Evolutionary conservation across 2,888 invertebrate genomes (phyloP), one percentile per base, ranked within the genome.

Genomic region (Diabrotica balteata): DNA sequence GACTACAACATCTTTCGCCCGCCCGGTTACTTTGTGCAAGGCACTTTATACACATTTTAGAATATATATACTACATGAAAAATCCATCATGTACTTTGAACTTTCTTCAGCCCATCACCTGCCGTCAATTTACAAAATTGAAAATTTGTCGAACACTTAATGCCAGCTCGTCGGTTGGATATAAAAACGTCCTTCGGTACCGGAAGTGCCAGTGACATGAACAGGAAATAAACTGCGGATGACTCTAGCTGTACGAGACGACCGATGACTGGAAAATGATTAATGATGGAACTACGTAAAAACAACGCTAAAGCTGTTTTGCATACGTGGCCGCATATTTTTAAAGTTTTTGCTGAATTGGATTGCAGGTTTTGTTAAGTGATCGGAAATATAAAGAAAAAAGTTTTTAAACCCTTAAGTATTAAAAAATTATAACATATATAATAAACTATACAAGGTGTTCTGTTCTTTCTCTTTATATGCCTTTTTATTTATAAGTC

Each of bases 61-160:
- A 32, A 32, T 32, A 4, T 32, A 32, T 32, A 32, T 32, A 32
- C 32, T 32, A 45, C 52, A 60, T 45, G 51, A 45, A 45, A 60
- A 45, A 11, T 60, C 45, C 52, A 53, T 61, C 54, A 54, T 6
- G 22, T n/a, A 47, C 46, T 45, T 10, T 11, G n/a, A 61, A 61
- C n/a, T 43, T 60, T 43, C 51, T 42, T 51, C 51, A 44, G 8
- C 46, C 46, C 22, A 9, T 52, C 61, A 45, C 52, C 52, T 46
- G 52, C 52, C 52, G 52, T 60, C 60, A 60, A 61, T 61, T 53
- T 61, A 32, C 11, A 61, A 61, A 61, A 53, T 61, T 61, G 61
- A 61, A 53, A 61, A 61, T 61, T 61, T 61, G 61, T 61, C 61
- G 53, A 49, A 60, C 52, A 60, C 52, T 60, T 60, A 60, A 60